Evolutionary conservation across 2,888 invertebrate species (phyloP).

Genomic region (Cylloceria caligata): DNA sequence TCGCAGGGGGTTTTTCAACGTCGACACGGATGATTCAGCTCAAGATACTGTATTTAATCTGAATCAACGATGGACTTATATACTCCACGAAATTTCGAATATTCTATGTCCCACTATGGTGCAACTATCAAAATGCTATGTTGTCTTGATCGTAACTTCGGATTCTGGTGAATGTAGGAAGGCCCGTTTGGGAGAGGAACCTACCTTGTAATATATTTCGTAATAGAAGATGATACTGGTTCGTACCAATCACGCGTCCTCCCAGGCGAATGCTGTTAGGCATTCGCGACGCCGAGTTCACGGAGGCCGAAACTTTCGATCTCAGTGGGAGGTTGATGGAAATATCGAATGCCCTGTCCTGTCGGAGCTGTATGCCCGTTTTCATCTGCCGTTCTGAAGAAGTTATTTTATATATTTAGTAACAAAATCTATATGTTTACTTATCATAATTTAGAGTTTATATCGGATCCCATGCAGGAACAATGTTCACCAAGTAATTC

Average conservation of each 20-base stretch:
- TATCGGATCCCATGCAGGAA: background rate
- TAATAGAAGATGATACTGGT: slow-evolving; percentile 19
- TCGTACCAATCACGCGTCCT: background rate
- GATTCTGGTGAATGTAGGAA: too few species aligned
- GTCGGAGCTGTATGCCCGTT: background rate
- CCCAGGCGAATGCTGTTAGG: slow-evolving; percentile 1
- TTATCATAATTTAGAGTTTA: background rate
- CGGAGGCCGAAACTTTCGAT: slow-evolving; percentile 45
- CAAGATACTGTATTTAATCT: too few species aligned
- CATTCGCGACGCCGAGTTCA: slow-evolving; percentile 4
- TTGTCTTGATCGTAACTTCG: too few species aligned
- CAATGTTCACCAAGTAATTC: too few species aligned
- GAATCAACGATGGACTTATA: too few species aligned
- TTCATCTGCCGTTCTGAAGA: background rate
- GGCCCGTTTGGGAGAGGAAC: background rate
- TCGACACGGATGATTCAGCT: too few species aligned
- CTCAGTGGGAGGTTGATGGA: slow-evolving; percentile 5
- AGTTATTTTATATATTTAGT: background rate
- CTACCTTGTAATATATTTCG: slow-evolving; percentile 4
- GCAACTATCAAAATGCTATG: too few species aligned
- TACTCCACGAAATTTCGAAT: too few species aligned
- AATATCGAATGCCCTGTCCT: background rate
- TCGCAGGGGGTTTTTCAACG: too few species aligned
- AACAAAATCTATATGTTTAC: too few species aligned
- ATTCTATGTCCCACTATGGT: too few species aligned